phyloP scores from a whole-genome alignment of 2,113 vertebrate genomes.

The Ptychochromis oligacanthus region DNA sequence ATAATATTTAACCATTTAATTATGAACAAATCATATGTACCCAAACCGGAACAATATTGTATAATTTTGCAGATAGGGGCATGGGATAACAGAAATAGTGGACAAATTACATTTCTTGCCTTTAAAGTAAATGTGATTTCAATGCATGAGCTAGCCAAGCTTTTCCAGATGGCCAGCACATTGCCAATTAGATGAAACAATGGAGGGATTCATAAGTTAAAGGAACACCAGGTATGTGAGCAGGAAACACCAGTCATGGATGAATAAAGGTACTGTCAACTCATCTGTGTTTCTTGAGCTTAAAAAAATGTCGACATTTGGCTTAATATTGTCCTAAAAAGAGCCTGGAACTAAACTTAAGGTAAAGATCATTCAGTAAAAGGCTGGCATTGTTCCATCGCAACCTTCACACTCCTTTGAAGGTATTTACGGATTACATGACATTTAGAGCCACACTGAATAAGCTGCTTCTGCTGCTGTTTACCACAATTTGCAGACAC shows the following conservation, averaged over 20 bases:
- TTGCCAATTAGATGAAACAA: not conserved
- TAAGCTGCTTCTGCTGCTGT: not conserved
- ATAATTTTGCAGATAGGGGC: too few relatives aligned
- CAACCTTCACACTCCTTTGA: not conserved
- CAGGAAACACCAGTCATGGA: not conserved
- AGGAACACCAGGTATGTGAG: not conserved
- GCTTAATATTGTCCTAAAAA: not conserved
- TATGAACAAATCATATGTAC: not conserved
- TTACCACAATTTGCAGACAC: conserved; percentile 25
- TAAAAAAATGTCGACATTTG: not conserved
- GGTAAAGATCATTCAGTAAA: not conserved
- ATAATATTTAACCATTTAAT: not conserved
- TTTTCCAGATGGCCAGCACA: not conserved
- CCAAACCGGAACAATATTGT: not conserved
- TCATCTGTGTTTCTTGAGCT: not conserved
- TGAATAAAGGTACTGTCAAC: too few relatives aligned
- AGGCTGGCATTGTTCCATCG: not conserved
- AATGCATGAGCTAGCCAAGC: not conserved
- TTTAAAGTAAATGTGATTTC: too few relatives aligned
- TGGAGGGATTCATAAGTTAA: not conserved
- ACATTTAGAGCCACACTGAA: conserved; percentile 12
- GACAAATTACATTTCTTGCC: too few relatives aligned
- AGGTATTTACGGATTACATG: not conserved
- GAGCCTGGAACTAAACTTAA: not conserved
- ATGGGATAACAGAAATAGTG: too few relatives aligned